A percentile compares a stretch with the other conserved stretches of the same genome.
Conservation (phyloP, 2,888 invertebrate genomes). For the Aleiodes testaceus region DNA sequence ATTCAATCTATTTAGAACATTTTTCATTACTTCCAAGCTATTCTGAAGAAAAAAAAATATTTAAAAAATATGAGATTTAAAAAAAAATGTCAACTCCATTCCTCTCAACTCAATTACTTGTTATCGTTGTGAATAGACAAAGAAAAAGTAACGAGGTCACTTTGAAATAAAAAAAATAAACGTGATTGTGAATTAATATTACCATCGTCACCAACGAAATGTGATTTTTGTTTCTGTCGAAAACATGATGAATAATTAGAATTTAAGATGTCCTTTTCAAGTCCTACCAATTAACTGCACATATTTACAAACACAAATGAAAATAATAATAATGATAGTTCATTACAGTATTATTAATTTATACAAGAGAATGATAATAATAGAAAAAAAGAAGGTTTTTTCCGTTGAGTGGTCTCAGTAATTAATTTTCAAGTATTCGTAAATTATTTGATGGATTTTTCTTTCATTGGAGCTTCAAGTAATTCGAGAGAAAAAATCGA, state of each 20-base stretch:
- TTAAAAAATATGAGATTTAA: neutral
- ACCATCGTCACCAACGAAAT: conserved; percentile 26
- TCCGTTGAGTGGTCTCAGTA: conserved; percentile 11
- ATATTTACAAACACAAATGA: conserved; percentile 3
- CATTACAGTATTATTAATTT: conserved; percentile 8
- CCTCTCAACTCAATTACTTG: neutral
- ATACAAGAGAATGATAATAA: conserved; percentile 14
- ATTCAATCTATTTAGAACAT: neutral
- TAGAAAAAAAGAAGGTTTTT: neutral
- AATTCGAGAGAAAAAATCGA: too few relatives aligned
- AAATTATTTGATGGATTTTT: neutral
- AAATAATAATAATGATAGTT: neutral
- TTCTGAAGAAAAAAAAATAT: neutral
- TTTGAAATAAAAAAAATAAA: neutral
- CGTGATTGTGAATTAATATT: conserved; percentile 16
- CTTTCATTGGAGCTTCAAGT: too few relatives aligned
- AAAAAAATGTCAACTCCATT: neutral
- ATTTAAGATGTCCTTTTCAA: conserved; percentile 28
- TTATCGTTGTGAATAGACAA: neutral
- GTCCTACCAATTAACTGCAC: conserved; percentile 22
- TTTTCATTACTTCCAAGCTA: neutral
- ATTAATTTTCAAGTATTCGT: neutral
- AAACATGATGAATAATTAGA: conserved; percentile 25
- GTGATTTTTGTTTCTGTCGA: neutral
- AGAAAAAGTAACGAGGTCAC: neutral